Evolutionary conservation across 37 sponge, comb jelly and placozoan genomes (phyloP), one percentile per base, ranked within the genome.

Genomic region (Oopsacas minuta): DNA sequence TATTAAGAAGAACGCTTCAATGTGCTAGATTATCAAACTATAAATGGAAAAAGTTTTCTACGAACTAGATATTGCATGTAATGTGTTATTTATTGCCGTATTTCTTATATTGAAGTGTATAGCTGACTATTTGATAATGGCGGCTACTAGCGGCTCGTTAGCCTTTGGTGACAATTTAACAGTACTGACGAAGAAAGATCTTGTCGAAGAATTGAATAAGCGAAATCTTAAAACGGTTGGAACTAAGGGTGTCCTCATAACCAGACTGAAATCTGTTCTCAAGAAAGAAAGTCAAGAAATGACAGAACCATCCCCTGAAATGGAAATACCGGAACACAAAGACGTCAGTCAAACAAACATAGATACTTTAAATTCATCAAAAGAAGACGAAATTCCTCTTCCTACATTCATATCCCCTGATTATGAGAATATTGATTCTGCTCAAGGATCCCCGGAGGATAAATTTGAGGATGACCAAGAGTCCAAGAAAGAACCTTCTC

Each of bases 351-450:
- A 25, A 32, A n/a, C 22, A 10, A 25, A 61, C 22, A 25, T 61
- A 3, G 75, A 61, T 25, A 61, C 75, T 3, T 25, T 61, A 3
- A 34, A 61, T 61, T 25, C 75, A 3, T n/a, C 30, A 5, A 61
- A 61, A n/a, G 75, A 61, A n/a, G 75, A 61, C 28, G 75, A 61
- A 12, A 3, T 3, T 34, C 28, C 30, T 5, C 75, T 32, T 25
- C 28, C 75, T 20, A 34, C 32, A 3, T 61, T 61, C 30, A 25
- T 61, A 34, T 61, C 75, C 75, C 30, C 75, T 25, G 75, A 61
- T 34, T 61, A 61, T 34, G 75, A 61, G 75, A 61, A 61, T n/a
- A 61, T 61, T 34, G 75, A 61, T n/a, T 61, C 75, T n/a, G 75
- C 75, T n/a, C 75, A 61, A 34, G 75, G 75, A 5, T 61, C 75